Percentiles rank a stretch among this genome's conserved stretches.
Conservation (phyloP, 1,140 invertebrate genomes). For the Musca vetustissima region DNA sequence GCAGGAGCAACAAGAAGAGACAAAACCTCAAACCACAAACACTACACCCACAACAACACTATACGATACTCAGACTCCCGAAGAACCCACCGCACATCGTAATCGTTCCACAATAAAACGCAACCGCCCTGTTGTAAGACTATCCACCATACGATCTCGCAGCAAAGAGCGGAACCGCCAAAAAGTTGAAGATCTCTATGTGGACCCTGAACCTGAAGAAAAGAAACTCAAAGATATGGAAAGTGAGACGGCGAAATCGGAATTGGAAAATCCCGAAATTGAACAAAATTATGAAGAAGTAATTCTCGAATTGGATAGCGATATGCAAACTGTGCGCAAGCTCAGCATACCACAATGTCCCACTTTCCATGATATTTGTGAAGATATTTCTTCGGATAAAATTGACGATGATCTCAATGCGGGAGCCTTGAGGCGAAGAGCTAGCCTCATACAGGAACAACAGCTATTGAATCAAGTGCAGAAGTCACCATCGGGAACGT, state of each 20-base stretch:
- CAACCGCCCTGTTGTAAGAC: slow-evolving; percentile 69
- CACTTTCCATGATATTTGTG: slow-evolving; percentile 60
- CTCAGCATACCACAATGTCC: slow-evolving; percentile 54
- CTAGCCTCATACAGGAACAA: slow-evolving; percentile 51
- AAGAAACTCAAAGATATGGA: slow-evolving; percentile 63
- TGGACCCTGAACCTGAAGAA: slow-evolving; percentile 57
- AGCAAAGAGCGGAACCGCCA: slow-evolving; percentile 56
- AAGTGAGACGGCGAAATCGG: background rate
- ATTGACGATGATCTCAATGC: slow-evolving; percentile 60
- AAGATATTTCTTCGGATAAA: slow-evolving; percentile 58
- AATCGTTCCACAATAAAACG: slow-evolving; percentile 65
- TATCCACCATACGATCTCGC: slow-evolving; percentile 65
- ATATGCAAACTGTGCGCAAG: slow-evolving; percentile 35
- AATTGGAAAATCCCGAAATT: slow-evolving; percentile 21
- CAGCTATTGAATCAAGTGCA: slow-evolving; percentile 49
- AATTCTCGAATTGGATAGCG: slow-evolving; percentile 22
- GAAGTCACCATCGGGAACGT: slow-evolving; percentile 45
- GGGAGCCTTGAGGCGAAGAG: slow-evolving; percentile 50
- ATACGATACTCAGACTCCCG: background rate
- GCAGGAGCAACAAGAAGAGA: background rate
- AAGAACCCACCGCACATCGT: slow-evolving; percentile 18
- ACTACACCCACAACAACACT: slow-evolving; percentile 2
- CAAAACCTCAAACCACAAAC: background rate
- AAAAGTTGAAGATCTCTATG: background rate
- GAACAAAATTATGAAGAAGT: slow-evolving; percentile 16